These are phyloP conservation scores for Blastomussa wellsi DNA, from an alignment of 92 coral and sea anemone species.

Conservation along the genomic window DNA sequence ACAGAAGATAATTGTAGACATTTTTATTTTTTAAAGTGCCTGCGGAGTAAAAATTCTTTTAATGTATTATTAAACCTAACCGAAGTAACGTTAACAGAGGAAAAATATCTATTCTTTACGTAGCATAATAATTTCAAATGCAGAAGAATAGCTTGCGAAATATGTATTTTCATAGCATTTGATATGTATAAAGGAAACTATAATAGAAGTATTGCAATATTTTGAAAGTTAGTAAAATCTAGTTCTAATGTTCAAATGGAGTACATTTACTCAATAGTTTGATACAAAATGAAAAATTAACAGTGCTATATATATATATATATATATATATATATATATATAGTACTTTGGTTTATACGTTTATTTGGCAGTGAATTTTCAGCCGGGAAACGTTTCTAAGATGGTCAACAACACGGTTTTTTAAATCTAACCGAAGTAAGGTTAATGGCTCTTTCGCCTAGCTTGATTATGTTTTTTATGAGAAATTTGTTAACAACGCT, in stretches of 20 bases:
- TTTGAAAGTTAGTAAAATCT: neutral
- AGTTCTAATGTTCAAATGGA: neutral
- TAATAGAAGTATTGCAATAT: neutral
- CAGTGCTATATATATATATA: neutral
- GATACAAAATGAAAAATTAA: neutral
- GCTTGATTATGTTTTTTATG: neutral
- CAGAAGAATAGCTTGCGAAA: slow-evolving; percentile 12
- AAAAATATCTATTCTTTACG: neutral
- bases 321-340: too few relatives aligned
- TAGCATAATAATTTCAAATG: neutral
- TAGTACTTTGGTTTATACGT: neutral
- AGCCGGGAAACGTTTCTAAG: neutral
- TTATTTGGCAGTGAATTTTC: neutral
- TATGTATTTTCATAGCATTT: slow-evolving; percentile 29
- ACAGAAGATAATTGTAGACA: neutral
- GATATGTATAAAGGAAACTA: slow-evolving; percentile 4
- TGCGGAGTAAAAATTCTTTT: slow-evolving; percentile 13
- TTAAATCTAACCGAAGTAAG: neutral
- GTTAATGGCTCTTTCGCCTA: neutral
- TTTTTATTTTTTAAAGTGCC: neutral
- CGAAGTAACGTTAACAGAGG: neutral
- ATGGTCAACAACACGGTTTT: neutral
- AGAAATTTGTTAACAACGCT: neutral
- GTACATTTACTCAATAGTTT: neutral
- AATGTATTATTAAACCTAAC: slow-evolving; percentile 15